Evolutionary conservation across 1,140 invertebrate genomes (phyloP).

Genomic region (Drosophila trapezifrons): DNA sequence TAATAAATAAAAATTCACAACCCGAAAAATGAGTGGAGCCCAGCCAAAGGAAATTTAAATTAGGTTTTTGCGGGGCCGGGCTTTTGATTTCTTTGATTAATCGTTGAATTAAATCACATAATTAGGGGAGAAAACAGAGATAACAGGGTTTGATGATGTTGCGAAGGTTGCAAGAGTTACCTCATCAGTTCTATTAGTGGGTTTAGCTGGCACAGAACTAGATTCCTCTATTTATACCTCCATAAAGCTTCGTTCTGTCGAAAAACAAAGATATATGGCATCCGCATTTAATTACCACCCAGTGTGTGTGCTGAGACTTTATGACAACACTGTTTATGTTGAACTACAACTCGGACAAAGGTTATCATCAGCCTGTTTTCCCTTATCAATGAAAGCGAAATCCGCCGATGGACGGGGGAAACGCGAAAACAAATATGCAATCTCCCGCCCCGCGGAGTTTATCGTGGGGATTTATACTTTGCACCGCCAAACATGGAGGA

Average conservation of each 20-base stretch:
- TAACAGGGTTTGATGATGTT: too few species aligned
- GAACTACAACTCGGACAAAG: slow-evolving; percentile 39
- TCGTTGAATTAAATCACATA: neutral
- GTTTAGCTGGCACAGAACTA: neutral
- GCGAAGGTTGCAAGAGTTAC: too few species aligned
- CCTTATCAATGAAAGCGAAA: slow-evolving; percentile 58
- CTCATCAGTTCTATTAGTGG: too few species aligned
- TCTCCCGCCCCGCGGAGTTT: slow-evolving; percentile 30
- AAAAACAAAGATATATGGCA: slow-evolving; percentile 3
- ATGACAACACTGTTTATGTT: slow-evolving; percentile 24
- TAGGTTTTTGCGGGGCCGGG: slow-evolving; percentile 2
- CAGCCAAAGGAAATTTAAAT: slow-evolving; percentile 38
- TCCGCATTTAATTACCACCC: neutral
- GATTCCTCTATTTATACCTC: slow-evolving; percentile 7
- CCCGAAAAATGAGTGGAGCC: slow-evolving; percentile 16
- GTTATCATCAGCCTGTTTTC: slow-evolving; percentile 44
- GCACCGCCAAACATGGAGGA: slow-evolving; percentile 25
- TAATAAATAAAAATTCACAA: slow-evolving; percentile 62
- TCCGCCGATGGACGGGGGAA: neutral
- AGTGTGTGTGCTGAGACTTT: slow-evolving; percentile 16
- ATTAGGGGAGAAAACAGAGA: neutral
- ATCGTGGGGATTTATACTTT: slow-evolving; percentile 46
- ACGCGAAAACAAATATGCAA: slow-evolving; percentile 27
- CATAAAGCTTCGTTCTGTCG: slow-evolving; percentile 3
- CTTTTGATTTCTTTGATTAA: slow-evolving; percentile 5